phyloP scores from a whole-genome alignment of 2,797 vertebrate species.

The Anguilla anguilla region DNA sequence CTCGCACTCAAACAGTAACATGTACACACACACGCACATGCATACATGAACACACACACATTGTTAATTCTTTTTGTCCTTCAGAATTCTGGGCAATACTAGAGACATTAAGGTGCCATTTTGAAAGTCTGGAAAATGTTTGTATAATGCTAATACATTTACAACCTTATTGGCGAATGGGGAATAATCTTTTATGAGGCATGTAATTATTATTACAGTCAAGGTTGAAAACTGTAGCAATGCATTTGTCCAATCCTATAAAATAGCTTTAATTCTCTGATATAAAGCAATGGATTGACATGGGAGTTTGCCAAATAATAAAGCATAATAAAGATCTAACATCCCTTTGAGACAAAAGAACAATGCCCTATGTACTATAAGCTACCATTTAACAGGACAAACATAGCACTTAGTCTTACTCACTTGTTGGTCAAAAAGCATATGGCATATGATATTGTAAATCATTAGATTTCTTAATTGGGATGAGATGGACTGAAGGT shows the following conservation, averaged over 20 bases:
- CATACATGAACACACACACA: not conserved
- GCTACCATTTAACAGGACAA: not conserved
- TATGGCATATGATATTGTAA: not conserved
- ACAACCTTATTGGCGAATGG: not conserved
- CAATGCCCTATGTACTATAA: not conserved
- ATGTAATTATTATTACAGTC: conserved; percentile 13
- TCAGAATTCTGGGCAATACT: not conserved
- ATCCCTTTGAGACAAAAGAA: not conserved
- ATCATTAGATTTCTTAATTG: conserved; percentile 20
- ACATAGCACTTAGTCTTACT: not conserved
- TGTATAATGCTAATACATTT: conserved; percentile 10
- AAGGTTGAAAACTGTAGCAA: not conserved
- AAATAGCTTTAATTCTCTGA: not conserved
- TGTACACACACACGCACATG: not conserved
- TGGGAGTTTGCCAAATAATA: not conserved
- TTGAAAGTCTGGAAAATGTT: not conserved
- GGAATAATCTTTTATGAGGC: conserved; percentile 11
- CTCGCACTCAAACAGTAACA: not conserved
- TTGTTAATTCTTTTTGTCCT: not conserved
- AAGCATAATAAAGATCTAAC: not conserved
- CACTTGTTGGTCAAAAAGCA: not conserved
- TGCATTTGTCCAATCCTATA: not conserved
- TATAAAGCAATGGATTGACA: not conserved
- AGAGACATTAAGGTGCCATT: not conserved
- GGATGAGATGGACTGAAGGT: not conserved